Evolutionary conservation across 2,888 invertebrate genomes (phyloP), one percentile per base, ranked within the genome.

Genomic region (Pterobdella sp.): DNA sequence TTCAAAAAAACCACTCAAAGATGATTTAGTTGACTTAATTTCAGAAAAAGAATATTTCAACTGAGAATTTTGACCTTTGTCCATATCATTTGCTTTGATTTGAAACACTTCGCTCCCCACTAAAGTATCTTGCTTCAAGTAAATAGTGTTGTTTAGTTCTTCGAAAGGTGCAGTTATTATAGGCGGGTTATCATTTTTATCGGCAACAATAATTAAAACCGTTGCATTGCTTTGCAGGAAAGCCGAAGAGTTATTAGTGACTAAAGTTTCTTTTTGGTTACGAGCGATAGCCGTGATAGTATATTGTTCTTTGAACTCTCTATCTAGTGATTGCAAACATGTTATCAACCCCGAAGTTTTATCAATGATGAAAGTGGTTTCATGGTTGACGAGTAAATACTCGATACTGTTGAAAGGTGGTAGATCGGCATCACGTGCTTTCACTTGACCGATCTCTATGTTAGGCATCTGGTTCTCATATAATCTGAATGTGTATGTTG

Each of bases 271-370:
- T 1, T 68, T 73, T 4, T 73, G 74, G 66, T 78, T 76, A 26
- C 52, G 66, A n/a, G 77, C 78, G 0, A 74, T 31, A 31, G 77
- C 76, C 22, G 52, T 69, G 29, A 78, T 67, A n/a, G n/a, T 31
- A 66, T 74, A 69, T 42, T 36, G 56, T 26, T 75, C n/a, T 37
- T 67, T 75, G 1, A 36, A 49, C 69, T 80, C 80, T 65, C 95
- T 89, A 0, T 90, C 89, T 75, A 95, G 85, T 76, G 90, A 90
- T 79, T 90, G 89, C 0, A 90, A 89, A 0, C 93, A 80, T 4
- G 71, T 77, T 31, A 82, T 79, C n/a, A 73, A 74, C 4, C 82
- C 82, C 4, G 80, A 74, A 0, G 68, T 64, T 3, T 73, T 36
- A 70, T 80, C 77, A 49, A 82, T 79, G 32, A 73, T 71, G 76